phyloP scores from a whole-genome alignment of 2,797 vertebrate genomes.

The Coilia nasus region DNA sequence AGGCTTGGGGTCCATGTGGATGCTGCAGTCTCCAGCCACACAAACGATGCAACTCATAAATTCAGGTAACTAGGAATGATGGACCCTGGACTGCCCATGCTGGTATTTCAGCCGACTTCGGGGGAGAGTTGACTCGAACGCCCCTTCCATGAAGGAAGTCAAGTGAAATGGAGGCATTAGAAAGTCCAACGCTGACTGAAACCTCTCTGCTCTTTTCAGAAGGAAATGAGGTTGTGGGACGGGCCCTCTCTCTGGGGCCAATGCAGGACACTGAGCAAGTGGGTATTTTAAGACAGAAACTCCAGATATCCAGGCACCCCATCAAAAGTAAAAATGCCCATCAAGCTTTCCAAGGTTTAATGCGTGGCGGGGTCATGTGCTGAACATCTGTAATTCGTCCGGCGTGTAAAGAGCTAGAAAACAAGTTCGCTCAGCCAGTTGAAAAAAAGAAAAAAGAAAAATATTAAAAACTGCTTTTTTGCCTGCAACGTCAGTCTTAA shows the following conservation, averaged over 20 bases:
- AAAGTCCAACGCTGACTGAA: not conserved
- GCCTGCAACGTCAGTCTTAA: constrained; percentile 33
- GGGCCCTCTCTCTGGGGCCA: not conserved
- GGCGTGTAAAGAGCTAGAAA: constrained; percentile 78
- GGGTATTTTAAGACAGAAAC: constrained; percentile 41
- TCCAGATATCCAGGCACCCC: constrained; percentile 37
- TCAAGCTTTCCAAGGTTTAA: constrained; percentile 81
- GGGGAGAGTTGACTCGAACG: not conserved
- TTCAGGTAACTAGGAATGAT: not conserved
- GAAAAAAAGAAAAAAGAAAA: not conserved
- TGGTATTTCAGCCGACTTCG: not conserved
- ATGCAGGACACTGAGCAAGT: constrained; percentile 24
- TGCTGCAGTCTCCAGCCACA: constrained; percentile 9
- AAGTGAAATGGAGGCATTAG: not conserved
- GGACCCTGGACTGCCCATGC: not conserved
- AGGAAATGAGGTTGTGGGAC: constrained; percentile 27
- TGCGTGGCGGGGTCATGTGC: constrained; percentile 85
- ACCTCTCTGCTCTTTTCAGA: not conserved
- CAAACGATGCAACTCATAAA: not conserved
- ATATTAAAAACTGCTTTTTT: constrained; percentile 6
- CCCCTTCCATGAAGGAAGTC: not conserved
- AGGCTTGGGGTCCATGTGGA: not conserved
- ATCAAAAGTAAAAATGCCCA: constrained; percentile 38
- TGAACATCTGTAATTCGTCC: constrained; percentile 89
- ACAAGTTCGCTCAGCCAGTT: constrained; percentile 71